Percentiles rank a stretch among this genome's conserved stretches.
Evolutionary conservation across 1,140 invertebrate genomes (phyloP).

Genomic region (Thaumetopoea pityocampa): DNA sequence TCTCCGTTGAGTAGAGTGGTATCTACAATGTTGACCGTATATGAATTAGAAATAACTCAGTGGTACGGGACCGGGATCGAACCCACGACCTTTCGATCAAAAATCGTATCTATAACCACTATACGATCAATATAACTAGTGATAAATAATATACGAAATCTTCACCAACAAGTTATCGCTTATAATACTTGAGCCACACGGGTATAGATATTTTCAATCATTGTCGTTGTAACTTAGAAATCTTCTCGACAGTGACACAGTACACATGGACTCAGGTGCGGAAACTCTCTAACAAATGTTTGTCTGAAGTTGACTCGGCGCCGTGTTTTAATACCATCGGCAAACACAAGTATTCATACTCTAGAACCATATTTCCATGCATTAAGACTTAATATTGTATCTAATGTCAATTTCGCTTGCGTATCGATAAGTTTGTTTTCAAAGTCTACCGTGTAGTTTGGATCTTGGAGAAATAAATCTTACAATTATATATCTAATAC

Average conservation of each 20-base stretch:
- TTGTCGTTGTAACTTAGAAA: conserved; percentile 33
- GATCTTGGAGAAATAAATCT: conserved; percentile 12
- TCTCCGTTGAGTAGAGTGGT: too few species aligned
- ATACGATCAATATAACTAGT: too few species aligned
- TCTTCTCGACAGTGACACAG: conserved; percentile 42
- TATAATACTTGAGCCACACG: too few species aligned
- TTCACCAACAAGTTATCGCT: too few species aligned
- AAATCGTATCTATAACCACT: too few species aligned
- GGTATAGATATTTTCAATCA: conserved; percentile 37
- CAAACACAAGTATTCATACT: conserved; percentile 13
- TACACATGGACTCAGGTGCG: conserved; percentile 38
- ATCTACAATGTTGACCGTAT: too few species aligned
- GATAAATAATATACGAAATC: too few species aligned
- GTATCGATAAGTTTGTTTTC: not conserved
- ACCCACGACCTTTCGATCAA: too few species aligned
- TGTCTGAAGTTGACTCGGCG: conserved; percentile 40
- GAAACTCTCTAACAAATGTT: conserved; percentile 48
- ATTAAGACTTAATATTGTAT: conserved; percentile 5
- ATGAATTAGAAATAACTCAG: too few species aligned
- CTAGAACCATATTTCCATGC: conserved; percentile 6
- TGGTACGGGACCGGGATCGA: too few species aligned
- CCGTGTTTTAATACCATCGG: not conserved
- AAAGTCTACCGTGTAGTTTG: conserved; percentile 9
- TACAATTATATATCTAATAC: too few species aligned
- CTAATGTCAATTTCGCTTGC: too few species aligned